Base-by-base conservation (phyloP, 2,797 vertebrate species). In the Vireo griseus region DNA sequence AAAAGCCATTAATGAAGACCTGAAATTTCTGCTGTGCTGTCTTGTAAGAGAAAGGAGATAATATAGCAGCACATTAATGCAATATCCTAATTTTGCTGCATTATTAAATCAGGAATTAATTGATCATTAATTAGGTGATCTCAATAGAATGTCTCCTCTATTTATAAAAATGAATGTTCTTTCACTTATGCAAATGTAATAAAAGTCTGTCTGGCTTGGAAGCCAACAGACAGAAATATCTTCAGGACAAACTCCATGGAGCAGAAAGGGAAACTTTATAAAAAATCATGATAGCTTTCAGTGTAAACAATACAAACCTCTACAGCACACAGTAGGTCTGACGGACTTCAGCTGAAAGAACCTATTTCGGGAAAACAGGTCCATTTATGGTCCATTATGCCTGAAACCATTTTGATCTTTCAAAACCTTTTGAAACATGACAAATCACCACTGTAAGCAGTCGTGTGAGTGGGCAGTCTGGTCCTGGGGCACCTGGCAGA, bases 391-490 rank as follows among this genome's bases (percentile, higher is more conserved):
- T 44, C 24, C 22, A 35, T 35, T 57, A 7, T 17, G 22, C 25
- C 35, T 35, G 33, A 57, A 57, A 57, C 22, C 33, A 35, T 57
- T 57, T 25, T 57, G 33, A 57, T 24, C n/a, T 35, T 33, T 57
- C 17, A 69, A 18, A 74, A 86, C 13, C 13, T 14, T 69, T 44
- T 33, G 47, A 81, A 58, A 31, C 12, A 24, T 31, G 48, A 35
- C 20, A 65, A 77, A 58, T 8, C 15, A 16, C 7, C 11, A 13
- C 51, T 20, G 39, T 16, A 37, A 58, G 45, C 17, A 39, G 17
- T 5, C 31, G 28, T 0, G 0, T 26, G 44, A 71, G 44, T 0
- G 0, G 55, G 25, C 2, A 0, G 54, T 12, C 47, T 17, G 16
- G 48, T 55, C 22, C 28, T 29, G 24, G n/a, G 40, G 17, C 20